Conservation (phyloP, 2,113 vertebrate species). For the Hyaena hyaena region DNA sequence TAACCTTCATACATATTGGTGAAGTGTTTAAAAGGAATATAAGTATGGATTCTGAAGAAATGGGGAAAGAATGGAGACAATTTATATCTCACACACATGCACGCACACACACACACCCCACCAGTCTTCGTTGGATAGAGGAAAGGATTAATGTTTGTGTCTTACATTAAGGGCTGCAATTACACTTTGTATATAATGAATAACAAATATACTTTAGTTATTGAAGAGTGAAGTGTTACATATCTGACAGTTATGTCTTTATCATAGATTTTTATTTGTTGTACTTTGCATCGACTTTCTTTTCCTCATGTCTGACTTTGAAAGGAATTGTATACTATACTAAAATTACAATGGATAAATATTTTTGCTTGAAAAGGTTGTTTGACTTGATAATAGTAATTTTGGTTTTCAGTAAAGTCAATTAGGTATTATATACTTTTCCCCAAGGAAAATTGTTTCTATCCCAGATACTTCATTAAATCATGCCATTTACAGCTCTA, state of each 20-base stretch:
- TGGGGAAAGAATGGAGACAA: neutral
- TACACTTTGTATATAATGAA: neutral
- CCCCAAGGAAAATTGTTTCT: neutral
- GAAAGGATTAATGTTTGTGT: neutral
- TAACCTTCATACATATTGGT: neutral
- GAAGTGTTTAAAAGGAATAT: neutral
- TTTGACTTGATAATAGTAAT: neutral
- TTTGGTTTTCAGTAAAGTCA: neutral
- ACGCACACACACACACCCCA: neutral
- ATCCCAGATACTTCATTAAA: neutral
- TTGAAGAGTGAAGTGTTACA: neutral
- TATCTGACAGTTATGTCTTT: neutral
- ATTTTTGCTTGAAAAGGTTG: neutral
- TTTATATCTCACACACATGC: neutral
- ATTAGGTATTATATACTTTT: neutral
- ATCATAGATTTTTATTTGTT: neutral
- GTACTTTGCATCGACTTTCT: neutral
- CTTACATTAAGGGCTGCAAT: neutral
- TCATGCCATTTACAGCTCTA: neutral
- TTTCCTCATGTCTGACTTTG: neutral
- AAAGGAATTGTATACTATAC: neutral
- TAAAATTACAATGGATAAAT: neutral
- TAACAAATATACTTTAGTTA: neutral
- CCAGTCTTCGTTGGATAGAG: neutral
- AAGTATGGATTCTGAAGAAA: constrained; percentile 1